These are phyloP conservation scores for Tokudaia muenninki DNA, from an alignment of 2,797 vertebrate species.

Conservation along the genomic window DNA sequence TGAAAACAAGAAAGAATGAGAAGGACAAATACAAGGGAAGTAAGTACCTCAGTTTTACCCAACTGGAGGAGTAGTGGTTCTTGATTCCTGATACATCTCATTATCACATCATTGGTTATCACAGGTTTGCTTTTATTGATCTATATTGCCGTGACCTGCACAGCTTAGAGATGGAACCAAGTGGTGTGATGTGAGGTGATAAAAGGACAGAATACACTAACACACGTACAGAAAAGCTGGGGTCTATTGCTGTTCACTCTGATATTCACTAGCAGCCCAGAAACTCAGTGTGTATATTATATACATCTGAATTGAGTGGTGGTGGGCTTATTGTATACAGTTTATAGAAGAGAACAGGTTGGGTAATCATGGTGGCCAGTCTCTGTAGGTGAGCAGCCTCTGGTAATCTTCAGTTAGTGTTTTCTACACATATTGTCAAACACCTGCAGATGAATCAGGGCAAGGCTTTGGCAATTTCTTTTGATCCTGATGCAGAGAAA, in stretches of 20 bases:
- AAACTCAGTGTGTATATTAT: background rate
- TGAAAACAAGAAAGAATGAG: background rate
- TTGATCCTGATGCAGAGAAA: background rate
- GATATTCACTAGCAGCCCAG: background rate
- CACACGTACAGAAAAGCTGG: background rate
- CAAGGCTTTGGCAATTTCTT: background rate
- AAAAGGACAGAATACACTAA: background rate
- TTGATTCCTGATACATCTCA: background rate
- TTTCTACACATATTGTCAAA: background rate
- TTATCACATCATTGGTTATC: background rate
- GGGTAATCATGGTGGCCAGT: background rate
- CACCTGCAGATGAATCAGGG: background rate
- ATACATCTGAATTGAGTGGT: no score
- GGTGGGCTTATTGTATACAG: background rate
- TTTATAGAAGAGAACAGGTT: background rate
- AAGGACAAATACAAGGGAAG: background rate
- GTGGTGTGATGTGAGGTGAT: no score
- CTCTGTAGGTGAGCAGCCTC: background rate
- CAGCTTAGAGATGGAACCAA: background rate
- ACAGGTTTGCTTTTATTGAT: background rate
- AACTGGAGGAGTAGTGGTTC: background rate
- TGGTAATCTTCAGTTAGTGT: background rate
- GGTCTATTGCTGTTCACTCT: no score
- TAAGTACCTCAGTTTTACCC: background rate
- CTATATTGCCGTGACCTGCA: background rate